Evolutionary conservation across 2,113 vertebrate species (phyloP), one percentile per base, ranked within the genome.

Genomic region (Chinchilla lanigera): DNA sequence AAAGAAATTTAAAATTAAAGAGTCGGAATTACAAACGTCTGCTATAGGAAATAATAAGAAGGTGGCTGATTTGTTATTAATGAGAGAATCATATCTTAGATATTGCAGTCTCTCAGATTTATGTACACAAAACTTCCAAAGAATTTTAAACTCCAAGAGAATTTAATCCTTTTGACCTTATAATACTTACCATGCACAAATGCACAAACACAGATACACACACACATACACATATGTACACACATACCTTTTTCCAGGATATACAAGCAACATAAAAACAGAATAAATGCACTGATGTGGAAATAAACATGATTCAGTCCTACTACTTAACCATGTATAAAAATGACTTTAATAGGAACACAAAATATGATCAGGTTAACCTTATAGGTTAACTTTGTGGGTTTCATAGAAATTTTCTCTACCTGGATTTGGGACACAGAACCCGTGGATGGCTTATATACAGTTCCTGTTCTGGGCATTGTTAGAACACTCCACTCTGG

Each of bases 341-440:
- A 98, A 98, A 96, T 75, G 56, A 35, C 94, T 95, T 98, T 87
- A 47, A 61, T 85, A 96, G 94, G 81, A 98, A 93, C 97, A 87
- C 56, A 87, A 67, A 83, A 35, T 61, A 52, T 75, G 82, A 56
- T 38, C 26, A 33, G 61, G 73, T 95, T 96, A 96, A 87, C 91
- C 93, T 97, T n/a, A n/a, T n/a, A 33, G 61, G 73, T 95, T 96
- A 96, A 87, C 91, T 92, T 97, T 97, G 83, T 73, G 52, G 90
- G 38, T 75, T 87, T 97, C 63, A 44, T 10, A 8, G 35, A 69
- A 30, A 1, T 71, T 85, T 95, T 26, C 14, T 5, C 20, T 73
- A 56, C 56, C 52, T 91, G 52, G 67, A 61, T 47, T 85, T 56
- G 71, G 75, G n/a, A 92, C 38, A 17, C 75, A 86, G 81, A 95